Evolutionary conservation across 2,113 vertebrate species (phyloP), one percentile per base, ranked within the genome.

Genomic region (Oophaga pumilio): DNA sequence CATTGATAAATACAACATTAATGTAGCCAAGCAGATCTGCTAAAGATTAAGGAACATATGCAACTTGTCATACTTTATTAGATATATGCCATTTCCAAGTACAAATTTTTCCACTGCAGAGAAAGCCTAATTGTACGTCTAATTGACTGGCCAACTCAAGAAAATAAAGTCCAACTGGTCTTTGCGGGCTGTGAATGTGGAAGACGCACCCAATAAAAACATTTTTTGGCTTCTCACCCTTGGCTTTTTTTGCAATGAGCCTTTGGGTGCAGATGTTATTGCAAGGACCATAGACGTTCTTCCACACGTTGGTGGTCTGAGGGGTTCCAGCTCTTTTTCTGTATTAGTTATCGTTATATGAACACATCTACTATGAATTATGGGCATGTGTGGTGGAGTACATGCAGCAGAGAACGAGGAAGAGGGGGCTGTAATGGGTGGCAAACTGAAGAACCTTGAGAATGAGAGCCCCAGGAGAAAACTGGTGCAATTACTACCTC

Each of bases 1-100:
- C 62, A 4, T 82, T 73, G 28, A 82, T 82, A 62, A 74, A 50
- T 7, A 86, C 18, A 33, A 68, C 76, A 22, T 43, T 60, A 87
- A 57, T 52, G 56, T 60, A 50, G 86, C 22, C 62, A 64, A 53
- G 57, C 69, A 22, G 79, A 87, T 87, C 86, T 87, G 86, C 33
- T 83, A 82, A 69, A 66, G 26, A 87, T 87, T 87, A 87, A 33
- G 69, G 57, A 74, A 73, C 79, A 87, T 87, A 66, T 83, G 86
- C 86, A 87, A 50, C 79, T 83, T 87, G 86, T 82, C 85, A 86
- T 57, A 80, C 2, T 68, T 79, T 86, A 87, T 87, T 87, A 83
- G 79, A 76, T 43, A 56, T 60, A 57, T 53, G 73, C 52, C 49
- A 57, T 74, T 74, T 82, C 86, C 78, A 87, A 87, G 69, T 52